Evolutionary conservation across 2,888 invertebrate genomes (phyloP).

Genomic region (Polyommatus icarus): DNA sequence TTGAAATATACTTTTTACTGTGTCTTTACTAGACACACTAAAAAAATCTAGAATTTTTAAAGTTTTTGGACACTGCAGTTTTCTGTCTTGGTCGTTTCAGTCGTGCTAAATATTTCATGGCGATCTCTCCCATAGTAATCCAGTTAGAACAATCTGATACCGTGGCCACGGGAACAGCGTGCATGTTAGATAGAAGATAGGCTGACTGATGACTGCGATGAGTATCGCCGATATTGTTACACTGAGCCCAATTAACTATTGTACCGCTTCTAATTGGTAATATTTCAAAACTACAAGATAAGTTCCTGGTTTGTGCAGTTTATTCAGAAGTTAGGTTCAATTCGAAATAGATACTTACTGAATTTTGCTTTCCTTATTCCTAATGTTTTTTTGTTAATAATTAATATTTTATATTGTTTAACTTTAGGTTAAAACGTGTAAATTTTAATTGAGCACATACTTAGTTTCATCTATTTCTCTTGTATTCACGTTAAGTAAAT

Average conservation of each 20-base stretch:
- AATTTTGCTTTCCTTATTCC: no score
- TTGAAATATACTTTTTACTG: no score
- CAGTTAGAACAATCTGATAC: not conserved
- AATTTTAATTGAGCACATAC: no score
- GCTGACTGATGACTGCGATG: not conserved
- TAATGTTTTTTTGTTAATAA: no score
- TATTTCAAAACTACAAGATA: not conserved
- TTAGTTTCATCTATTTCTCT: no score
- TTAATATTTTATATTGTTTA: no score
- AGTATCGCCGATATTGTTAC: not conserved
- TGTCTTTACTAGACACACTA: no score
- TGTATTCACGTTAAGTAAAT: no score
- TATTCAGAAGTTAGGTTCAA: no score
- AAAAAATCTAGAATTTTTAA: not conserved
- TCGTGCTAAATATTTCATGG: not conserved
- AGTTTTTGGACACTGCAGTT: not conserved
- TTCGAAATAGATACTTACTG: no score
- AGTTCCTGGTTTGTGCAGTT: not conserved
- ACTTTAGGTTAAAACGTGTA: no score
- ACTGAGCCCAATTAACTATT: constrained; percentile 6
- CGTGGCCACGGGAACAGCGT: not conserved
- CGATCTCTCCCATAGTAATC: not conserved
- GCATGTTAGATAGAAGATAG: constrained; percentile 9
- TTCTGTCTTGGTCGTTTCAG: not conserved
- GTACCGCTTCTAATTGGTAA: not conserved